Conservation (phyloP, 2,797 vertebrate species). For the Urophycis tenuis region DNA sequence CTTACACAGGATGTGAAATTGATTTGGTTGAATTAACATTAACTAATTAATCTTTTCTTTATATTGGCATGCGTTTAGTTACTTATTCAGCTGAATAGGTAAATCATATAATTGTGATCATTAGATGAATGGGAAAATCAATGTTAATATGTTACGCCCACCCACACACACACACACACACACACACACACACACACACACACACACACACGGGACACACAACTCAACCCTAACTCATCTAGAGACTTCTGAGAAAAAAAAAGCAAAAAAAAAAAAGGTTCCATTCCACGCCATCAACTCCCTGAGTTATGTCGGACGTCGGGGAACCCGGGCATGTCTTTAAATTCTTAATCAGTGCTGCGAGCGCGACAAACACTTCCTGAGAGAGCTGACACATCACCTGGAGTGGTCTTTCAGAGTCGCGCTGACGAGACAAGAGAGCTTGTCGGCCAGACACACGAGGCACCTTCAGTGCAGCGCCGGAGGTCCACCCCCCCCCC, state of each 20-base stretch:
- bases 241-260: conserved; percentile 7
- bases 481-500: too few relatives aligned
- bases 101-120: neutral
- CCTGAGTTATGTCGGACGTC: conserved; percentile 39
- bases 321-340: conserved; percentile 31
- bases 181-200: too few relatives aligned
- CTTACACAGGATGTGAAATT: neutral
- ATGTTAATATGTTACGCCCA: too few relatives aligned
- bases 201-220: neutral
- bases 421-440: conserved; percentile 60
- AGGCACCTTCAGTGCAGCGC: conserved; percentile 43
- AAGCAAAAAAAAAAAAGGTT: conserved; percentile 14
- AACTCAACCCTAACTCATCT: conserved; percentile 15
- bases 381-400: conserved; percentile 44
- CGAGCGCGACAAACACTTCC: conserved; percentile 49
- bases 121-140: neutral
- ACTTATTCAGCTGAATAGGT: neutral
- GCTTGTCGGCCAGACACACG: conserved; percentile 38
- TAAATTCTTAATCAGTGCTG: conserved; percentile 64
- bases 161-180: too few relatives aligned
- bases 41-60: neutral
- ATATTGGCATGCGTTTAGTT: neutral
- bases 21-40: neutral
- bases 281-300: conserved; percentile 40
- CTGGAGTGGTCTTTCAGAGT: conserved; percentile 44